These are phyloP conservation scores for Ptilonorhynchus violaceus DNA, from an alignment of 2,113 vertebrate species.

Conservation along the genomic window DNA sequence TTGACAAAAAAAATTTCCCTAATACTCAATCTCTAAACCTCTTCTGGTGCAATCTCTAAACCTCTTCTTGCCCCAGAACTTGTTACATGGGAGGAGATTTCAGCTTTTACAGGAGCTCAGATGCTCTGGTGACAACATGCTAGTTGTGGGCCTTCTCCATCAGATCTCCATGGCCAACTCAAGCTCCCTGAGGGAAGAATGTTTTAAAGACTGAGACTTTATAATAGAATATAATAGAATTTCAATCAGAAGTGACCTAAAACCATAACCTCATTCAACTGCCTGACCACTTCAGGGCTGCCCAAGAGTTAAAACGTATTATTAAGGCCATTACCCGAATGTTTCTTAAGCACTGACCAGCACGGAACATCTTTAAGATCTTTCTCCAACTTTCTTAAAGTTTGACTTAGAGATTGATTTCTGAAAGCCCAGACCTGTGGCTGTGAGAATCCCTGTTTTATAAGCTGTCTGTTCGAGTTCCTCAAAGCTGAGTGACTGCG, in stretches of 20 bases:
- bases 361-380: not conserved
- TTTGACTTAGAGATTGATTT: not conserved
- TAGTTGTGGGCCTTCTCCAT: not conserved
- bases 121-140: rapidly evolving
- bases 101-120: not conserved
- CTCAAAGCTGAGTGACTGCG: constrained; percentile 42
- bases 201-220: not conserved
- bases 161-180: rapidly evolving
- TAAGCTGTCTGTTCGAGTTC: constrained; percentile 17
- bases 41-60: not conserved
- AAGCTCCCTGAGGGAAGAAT: not conserved
- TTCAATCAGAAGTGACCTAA: not conserved
- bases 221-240: not conserved
- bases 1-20: not conserved
- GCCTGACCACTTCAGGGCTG: not conserved
- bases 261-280: not conserved
- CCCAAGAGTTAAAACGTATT: not conserved
- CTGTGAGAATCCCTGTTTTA: not conserved
- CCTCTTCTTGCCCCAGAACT: not conserved
- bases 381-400: not conserved
- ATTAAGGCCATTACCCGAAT: rapidly evolving
- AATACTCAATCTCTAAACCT: not conserved
- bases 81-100: rapidly evolving
- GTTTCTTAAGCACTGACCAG: not conserved
- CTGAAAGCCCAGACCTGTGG: constrained; percentile 6